Evolutionary conservation across 2,113 vertebrate species (phyloP).

Genomic region (Oncorhynchus keta): DNA sequence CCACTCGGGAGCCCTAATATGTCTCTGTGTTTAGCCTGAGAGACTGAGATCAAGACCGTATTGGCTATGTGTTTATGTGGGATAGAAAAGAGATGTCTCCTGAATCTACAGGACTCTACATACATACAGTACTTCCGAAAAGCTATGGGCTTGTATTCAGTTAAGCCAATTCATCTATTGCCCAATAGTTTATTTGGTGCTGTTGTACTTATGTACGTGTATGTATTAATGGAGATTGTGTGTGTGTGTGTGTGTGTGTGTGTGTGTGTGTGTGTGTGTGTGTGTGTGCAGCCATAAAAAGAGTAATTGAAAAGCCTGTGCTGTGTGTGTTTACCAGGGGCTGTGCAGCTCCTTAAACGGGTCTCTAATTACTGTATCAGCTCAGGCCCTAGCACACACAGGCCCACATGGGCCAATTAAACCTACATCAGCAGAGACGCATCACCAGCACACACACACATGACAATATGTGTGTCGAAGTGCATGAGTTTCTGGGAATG

Average conservation of each 20-base stretch:
- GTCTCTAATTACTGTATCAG: constrained; percentile 42
- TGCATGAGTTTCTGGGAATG: not conserved
- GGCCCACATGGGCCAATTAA: not conserved
- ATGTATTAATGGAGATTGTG: constrained; percentile 5
- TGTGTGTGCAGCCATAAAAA: constrained; percentile 4
- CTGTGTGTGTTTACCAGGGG: constrained; percentile 45
- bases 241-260: not conserved
- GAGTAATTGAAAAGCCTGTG: constrained; percentile 47
- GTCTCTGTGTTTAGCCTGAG: not conserved
- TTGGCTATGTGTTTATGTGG: not conserved
- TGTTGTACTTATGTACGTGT: constrained; percentile 23
- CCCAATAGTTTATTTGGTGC: constrained; percentile 27
- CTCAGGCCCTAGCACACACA: not conserved
- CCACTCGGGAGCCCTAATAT: not conserved
- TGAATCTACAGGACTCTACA: not conserved
- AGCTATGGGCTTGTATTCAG: not conserved
- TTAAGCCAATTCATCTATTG: not conserved
- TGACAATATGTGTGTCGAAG: too few relatives aligned
- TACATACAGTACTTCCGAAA: not conserved
- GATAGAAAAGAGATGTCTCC: not conserved
- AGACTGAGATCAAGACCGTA: not conserved
- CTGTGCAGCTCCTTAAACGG: constrained; percentile 34
- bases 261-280: not conserved
- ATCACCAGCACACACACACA: not conserved
- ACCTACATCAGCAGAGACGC: not conserved